Conservation (phyloP, 2,113 vertebrate genomes). For the Hydrochoerus hydrochaeris region DNA sequence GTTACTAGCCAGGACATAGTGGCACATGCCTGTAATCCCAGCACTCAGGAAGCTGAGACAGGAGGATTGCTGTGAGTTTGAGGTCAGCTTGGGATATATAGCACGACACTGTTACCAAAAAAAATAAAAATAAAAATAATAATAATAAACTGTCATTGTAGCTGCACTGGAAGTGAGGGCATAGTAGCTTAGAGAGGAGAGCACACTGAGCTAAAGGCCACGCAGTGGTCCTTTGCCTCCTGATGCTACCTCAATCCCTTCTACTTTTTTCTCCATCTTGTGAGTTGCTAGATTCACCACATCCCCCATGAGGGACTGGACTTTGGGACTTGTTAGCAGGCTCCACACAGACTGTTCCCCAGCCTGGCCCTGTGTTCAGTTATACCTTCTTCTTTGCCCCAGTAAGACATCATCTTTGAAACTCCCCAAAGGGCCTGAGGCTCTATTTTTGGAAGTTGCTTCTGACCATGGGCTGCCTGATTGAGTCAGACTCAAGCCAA, state of each 20-base stretch:
- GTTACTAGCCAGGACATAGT: background rate
- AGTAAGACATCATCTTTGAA: background rate
- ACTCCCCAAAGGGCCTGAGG: too few species aligned
- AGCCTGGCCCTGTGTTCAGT: too few species aligned
- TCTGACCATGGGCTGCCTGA: background rate
- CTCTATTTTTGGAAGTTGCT: background rate
- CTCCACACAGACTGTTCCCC: background rate
- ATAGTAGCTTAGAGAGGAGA: background rate
- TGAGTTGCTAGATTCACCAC: background rate
- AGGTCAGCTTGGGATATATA: background rate
- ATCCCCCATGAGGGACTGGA: too few species aligned
- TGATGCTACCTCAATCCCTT: background rate
- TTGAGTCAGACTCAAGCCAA: background rate
- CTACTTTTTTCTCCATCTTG: background rate
- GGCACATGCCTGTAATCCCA: background rate
- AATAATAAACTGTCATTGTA: background rate
- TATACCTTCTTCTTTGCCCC: background rate
- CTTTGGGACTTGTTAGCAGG: too few species aligned
- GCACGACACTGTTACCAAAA: background rate
- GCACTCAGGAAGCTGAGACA: background rate
- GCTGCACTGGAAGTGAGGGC: background rate
- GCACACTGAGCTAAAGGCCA: background rate
- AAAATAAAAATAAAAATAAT: background rate
- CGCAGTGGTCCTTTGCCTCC: background rate
- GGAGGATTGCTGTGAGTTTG: background rate